phyloP scores from a whole-genome alignment of 2,888 invertebrate genomes.

The Orchesella flavescens region DNA sequence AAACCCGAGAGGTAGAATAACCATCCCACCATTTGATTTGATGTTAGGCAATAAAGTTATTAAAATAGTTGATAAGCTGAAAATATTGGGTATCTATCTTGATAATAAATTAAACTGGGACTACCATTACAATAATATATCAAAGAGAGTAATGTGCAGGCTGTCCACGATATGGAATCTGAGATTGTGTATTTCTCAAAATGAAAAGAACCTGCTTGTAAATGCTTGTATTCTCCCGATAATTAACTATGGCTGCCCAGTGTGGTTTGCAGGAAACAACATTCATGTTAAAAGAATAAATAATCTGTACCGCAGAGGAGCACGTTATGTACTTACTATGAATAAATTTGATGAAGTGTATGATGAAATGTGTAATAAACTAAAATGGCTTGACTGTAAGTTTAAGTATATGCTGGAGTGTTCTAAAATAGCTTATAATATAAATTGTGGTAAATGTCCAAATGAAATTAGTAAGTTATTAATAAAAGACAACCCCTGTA shows the following conservation, averaged over 20 bases:
- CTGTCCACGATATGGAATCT: background rate
- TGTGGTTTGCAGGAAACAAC: background rate
- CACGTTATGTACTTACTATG: background rate
- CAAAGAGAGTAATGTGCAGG: background rate
- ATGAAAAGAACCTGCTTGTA: background rate
- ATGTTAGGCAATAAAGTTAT: background rate
- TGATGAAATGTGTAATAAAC: background rate
- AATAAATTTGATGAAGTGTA: background rate
- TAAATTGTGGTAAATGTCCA: background rate
- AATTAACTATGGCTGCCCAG: background rate
- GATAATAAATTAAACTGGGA: conserved; percentile 11
- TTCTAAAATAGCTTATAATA: background rate
- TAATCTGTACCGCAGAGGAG: background rate
- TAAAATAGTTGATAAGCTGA: background rate
- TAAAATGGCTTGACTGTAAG: conserved; percentile 1
- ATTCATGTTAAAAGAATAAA: background rate
- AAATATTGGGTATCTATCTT: conserved; percentile 14
- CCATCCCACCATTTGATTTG: background rate
- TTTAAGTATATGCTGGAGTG: background rate
- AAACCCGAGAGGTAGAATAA: no score
- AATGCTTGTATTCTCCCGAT: background rate
- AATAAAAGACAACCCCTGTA: background rate
- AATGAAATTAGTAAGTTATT: background rate
- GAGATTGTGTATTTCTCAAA: background rate
- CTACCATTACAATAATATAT: background rate